Evolutionary conservation across 30 jellyfish, hydroid and myxozoan species (phyloP).

Genomic region (Catostylus mosaicus): DNA sequence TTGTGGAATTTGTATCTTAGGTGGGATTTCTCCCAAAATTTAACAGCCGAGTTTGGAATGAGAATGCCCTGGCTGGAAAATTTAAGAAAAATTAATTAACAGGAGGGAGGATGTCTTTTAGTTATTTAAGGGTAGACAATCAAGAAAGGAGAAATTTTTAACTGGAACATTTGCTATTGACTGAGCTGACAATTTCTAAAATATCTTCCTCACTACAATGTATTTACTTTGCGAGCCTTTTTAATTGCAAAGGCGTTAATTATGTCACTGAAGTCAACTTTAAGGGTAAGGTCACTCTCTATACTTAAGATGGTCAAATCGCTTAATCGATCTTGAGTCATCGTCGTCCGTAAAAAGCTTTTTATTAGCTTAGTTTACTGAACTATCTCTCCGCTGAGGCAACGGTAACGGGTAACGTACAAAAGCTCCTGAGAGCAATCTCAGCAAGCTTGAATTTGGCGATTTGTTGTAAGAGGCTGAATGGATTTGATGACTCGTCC

Average conservation of each 20-base stretch:
- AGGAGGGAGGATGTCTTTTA: slow-evolving; percentile 3
- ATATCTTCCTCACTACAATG: slow-evolving; percentile 1
- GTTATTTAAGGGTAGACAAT: background rate
- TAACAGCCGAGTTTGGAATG: too few species aligned
- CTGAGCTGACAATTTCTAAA: slow-evolving; percentile 13
- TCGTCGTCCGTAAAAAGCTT: slow-evolving; percentile 35
- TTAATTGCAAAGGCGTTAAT: slow-evolving; percentile 27
- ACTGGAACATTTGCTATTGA: slow-evolving; percentile 18
- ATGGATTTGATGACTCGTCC: too few species aligned
- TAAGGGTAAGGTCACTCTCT: slow-evolving; percentile 44
- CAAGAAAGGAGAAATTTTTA: too few species aligned
- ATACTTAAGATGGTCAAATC: slow-evolving; percentile 13
- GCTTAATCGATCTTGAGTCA: slow-evolving; percentile 22
- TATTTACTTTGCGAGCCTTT: slow-evolving; percentile 35
- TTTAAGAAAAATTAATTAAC: too few species aligned
- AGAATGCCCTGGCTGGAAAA: too few species aligned
- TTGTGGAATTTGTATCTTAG: too few species aligned
- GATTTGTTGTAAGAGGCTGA: too few species aligned
- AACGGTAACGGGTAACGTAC: slow-evolving; percentile 33
- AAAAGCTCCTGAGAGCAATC: slow-evolving; percentile 32
- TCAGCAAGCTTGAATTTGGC: too few species aligned
- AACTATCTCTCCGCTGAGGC: slow-evolving; percentile 35
- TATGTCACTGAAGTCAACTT: slow-evolving; percentile 52
- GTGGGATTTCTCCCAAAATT: too few species aligned
- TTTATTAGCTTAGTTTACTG: slow-evolving; percentile 38